Evolutionary conservation across 2,888 invertebrate genomes (phyloP), one percentile per base, ranked within the genome.

Genomic region (Flexamia atlantica): DNA sequence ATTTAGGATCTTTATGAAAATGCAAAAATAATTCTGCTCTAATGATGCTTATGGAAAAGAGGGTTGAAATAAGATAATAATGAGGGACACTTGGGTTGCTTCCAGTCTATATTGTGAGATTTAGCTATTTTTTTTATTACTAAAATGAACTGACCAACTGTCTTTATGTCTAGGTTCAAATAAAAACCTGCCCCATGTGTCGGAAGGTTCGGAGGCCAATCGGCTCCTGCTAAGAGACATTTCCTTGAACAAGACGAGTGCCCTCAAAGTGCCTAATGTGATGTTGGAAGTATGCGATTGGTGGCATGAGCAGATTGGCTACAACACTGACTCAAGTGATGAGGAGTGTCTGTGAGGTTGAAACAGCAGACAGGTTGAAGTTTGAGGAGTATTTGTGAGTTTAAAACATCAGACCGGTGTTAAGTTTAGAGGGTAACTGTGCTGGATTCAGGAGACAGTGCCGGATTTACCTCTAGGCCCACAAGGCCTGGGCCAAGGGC

Each of bases 271-370:
- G 46, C 90, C 92, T 4, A 92, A 91, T 86, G 91, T 93, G 2
- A 93, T 95, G 87, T 92, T 93, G 87, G 97, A 97, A 90, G 95
- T 97, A 84, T 93, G 94, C 88, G 94, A 95, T 88, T 97, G 97
- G 97, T 97, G 97, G 97, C 93, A 93, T 88, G 94, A 95, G 88
- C 96, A 96, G 89, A 92, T 96, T 50, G 92, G 93, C 46, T 93
- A 93, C 79, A 90, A 89, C 88, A 91, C 92, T 25, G 93, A 94
- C 72, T 91, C 92, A 82, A 93, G 93, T 85, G 94, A 94, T 85
- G 94, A 94, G 82, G 94, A 94, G 40, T 72, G 72, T 64, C 28
- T 64, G 64, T 64, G 64, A 64, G 28, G 64, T 57, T 2, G 57
- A 68, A 32, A 17, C 68, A 30, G n/a, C 30, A 9, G 72, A 17